A percentile compares a stretch with the other conserved stretches of the same genome.
phyloP scores from a whole-genome alignment of 2,113 vertebrate genomes.

The Bubalus kerabau region DNA sequence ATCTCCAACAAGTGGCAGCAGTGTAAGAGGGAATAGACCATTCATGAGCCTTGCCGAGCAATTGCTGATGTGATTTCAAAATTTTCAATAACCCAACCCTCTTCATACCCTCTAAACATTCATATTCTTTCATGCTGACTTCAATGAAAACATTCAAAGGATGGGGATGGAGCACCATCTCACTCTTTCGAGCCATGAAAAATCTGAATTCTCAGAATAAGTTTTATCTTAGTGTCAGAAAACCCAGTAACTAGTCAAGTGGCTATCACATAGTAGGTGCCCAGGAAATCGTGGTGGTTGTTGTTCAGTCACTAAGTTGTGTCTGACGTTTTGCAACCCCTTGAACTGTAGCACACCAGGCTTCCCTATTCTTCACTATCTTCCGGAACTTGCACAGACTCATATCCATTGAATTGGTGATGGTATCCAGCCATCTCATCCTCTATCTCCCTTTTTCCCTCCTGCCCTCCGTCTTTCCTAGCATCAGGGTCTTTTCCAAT shows the following conservation, averaged over 20 bases:
- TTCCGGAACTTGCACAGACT: neutral
- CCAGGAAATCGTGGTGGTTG: neutral
- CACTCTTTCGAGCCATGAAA: neutral
- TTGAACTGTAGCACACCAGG: neutral
- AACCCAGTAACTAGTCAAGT: neutral
- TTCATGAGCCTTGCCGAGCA: neutral
- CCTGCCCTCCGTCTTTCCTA: neutral
- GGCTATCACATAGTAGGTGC: neutral
- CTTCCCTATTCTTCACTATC: neutral
- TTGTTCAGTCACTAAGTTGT: neutral
- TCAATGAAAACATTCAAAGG: neutral
- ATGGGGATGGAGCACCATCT: fast-evolving
- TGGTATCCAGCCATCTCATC: neutral
- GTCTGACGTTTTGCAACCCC: fast-evolving
- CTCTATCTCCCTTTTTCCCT: neutral
- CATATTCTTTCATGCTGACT: neutral
- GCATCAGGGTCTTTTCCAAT: neutral
- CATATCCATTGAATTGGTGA: neutral
- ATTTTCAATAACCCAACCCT: neutral
- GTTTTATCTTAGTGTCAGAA: neutral
- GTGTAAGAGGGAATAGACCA: neutral
- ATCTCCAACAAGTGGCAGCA: too few species aligned
- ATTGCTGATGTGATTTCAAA: neutral
- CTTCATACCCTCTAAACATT: neutral
- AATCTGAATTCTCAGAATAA: neutral